These are phyloP conservation scores for Eupsilia transversa DNA, from an alignment of 2,888 invertebrate genomes.

Conservation along the genomic window DNA sequence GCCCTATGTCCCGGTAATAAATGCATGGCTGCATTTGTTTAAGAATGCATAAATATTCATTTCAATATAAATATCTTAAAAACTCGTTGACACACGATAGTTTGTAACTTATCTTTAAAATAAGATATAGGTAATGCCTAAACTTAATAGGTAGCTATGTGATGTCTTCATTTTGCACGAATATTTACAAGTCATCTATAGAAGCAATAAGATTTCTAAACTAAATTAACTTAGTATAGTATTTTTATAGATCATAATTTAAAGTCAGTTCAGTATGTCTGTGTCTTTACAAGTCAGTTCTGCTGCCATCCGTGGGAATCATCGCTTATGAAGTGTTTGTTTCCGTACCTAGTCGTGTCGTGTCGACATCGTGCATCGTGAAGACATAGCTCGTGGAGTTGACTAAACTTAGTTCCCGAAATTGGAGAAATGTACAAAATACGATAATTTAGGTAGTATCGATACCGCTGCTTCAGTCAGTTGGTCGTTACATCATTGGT, in stretches of 20 bases:
- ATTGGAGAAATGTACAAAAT: constrained; percentile 22
- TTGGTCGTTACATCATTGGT: background rate
- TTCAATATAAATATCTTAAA: constrained; percentile 69
- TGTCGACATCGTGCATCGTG: constrained; percentile 45
- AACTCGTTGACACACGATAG: constrained; percentile 73
- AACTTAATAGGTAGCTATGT: constrained; percentile 37
- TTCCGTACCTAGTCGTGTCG: constrained; percentile 20
- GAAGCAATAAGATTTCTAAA: constrained; percentile 24
- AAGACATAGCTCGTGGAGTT: constrained; percentile 51
- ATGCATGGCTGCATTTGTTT: constrained; percentile 86
- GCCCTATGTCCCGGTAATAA: constrained; percentile 74
- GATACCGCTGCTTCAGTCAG: constrained; percentile 8
- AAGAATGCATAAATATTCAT: constrained; percentile 84
- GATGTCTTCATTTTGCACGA: constrained; percentile 58
- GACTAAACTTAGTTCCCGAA: constrained; percentile 33
- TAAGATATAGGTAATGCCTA: constrained; percentile 28
- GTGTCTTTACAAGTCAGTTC: background rate
- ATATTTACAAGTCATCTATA: constrained; percentile 14
- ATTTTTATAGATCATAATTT: constrained; percentile 49
- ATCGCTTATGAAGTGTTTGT: constrained; percentile 52
- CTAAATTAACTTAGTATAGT: constrained; percentile 19
- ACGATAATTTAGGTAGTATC: constrained; percentile 23
- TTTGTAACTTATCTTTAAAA: constrained; percentile 68
- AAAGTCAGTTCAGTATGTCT: constrained; percentile 1
- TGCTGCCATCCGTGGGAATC: constrained; percentile 8